These are phyloP conservation scores for Coccyzus lansbergi DNA, from an alignment of 2,797 vertebrate genomes.

Conservation along the genomic window DNA sequence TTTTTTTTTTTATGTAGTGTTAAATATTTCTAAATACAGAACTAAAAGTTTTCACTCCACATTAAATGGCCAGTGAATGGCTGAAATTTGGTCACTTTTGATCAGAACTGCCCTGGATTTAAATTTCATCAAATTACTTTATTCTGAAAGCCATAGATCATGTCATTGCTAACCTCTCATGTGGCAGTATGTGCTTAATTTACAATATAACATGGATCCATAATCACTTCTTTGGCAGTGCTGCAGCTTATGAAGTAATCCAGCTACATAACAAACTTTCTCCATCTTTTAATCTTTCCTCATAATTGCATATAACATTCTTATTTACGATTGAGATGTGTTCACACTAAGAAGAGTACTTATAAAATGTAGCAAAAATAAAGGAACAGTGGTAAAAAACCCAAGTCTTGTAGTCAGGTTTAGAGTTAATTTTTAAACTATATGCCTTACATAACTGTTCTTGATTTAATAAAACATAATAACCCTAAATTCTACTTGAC, in stretches of 20 bases:
- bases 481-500: background rate
- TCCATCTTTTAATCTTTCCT: background rate
- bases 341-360: background rate
- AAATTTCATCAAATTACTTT: background rate
- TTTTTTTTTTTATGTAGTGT: background rate
- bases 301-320: background rate
- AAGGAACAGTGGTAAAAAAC: background rate
- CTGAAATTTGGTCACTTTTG: background rate
- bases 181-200: background rate
- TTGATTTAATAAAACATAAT: background rate
- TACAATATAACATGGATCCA: slow-evolving; percentile 50
- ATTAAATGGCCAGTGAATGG: background rate
- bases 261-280: slow-evolving; percentile 15
- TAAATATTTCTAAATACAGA: background rate
- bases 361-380: background rate
- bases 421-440: background rate
- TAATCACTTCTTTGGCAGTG: background rate
- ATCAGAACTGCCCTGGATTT: background rate
- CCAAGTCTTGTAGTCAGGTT: background rate
- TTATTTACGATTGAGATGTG: background rate
- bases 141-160: background rate
- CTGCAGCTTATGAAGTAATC: slow-evolving; percentile 23
- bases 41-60: background rate
- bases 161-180: background rate
- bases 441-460: background rate